A percentile compares a stretch with the other conserved stretches of the same genome.
These are phyloP conservation scores for Silurus asotus DNA, from an alignment of 2,113 vertebrate species.

Conservation along the genomic window DNA sequence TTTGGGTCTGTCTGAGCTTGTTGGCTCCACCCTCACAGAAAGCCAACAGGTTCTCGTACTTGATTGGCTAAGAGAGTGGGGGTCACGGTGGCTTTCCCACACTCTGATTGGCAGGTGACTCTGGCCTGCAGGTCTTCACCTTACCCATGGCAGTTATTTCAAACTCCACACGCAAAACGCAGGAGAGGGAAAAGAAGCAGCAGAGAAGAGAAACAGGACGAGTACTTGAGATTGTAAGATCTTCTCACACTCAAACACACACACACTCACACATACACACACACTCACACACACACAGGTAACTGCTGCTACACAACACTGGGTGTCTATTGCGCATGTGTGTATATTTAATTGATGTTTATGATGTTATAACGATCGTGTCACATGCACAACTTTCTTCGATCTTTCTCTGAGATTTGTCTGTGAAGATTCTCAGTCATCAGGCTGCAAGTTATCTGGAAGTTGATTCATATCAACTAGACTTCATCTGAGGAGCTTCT, in stretches of 20 bases:
- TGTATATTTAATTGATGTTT: not conserved
- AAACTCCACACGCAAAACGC: conserved; percentile 3
- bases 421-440: too few species aligned
- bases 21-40: not conserved
- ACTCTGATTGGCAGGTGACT: conserved; percentile 38
- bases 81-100: not conserved
- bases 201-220: conserved; percentile 36
- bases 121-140: conserved; percentile 14
- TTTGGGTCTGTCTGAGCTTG: conserved; percentile 51
- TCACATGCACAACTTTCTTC: too few species aligned
- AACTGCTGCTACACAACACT: conserved; percentile 18
- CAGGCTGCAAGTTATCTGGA: too few species aligned
- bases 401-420: not conserved
- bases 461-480: too few species aligned
- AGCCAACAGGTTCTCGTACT: not conserved
- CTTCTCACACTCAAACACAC: not conserved
- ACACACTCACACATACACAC: not conserved
- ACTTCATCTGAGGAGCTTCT: too few species aligned
- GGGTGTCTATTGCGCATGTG: conserved; percentile 24
- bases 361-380: too few species aligned
- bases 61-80: conserved; percentile 40
- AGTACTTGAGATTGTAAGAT: not conserved
- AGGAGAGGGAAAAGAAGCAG: not conserved
- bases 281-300: conserved; percentile 2
- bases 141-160: not conserved